A percentile compares a stretch with the other conserved stretches of the same genome.
These are phyloP conservation scores for Pilophorus perplexus DNA, from an alignment of 2,888 invertebrate species.

Conservation along the genomic window DNA sequence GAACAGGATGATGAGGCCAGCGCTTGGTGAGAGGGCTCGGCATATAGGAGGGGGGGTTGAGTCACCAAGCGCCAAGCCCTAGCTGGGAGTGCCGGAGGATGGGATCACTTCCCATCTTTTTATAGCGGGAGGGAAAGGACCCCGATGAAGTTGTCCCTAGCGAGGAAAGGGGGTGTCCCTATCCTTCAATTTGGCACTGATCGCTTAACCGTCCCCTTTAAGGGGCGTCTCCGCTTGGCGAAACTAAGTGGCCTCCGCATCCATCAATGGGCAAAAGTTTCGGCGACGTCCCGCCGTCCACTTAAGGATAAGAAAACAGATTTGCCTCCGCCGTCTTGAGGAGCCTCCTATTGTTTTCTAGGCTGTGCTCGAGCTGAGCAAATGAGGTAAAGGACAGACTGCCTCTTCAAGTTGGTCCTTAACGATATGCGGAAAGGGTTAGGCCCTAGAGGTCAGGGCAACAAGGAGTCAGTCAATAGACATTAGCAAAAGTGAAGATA, in stretches of 20 bases:
- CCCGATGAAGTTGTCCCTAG: not conserved
- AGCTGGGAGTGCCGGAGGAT: conserved; percentile 22
- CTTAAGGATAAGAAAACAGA: no score
- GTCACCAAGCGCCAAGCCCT: conserved; percentile 33
- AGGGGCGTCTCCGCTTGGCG: no score
- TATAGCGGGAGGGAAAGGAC: not conserved
- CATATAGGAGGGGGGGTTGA: no score
- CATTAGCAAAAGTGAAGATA: not conserved
- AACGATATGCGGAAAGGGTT: no score
- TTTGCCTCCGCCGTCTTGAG: no score
- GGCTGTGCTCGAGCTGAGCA: no score
- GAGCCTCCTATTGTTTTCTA: no score
- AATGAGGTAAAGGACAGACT: no score
- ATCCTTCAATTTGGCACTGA: not conserved
- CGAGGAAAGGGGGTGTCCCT: not conserved
- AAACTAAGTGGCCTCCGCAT: conserved; percentile 3
- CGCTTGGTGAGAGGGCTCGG: conserved; percentile 19
- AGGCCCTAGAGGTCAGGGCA: no score
- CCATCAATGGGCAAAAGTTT: not conserved
- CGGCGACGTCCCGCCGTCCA: not conserved
- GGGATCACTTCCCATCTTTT: conserved; percentile 14
- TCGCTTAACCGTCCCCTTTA: no score
- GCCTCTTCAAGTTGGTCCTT: no score
- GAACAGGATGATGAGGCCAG: conserved; percentile 38
- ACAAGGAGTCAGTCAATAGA: no score